These are phyloP conservation scores for Nomada fucata DNA, from an alignment of 2,888 invertebrate species.

Conservation along the genomic window DNA sequence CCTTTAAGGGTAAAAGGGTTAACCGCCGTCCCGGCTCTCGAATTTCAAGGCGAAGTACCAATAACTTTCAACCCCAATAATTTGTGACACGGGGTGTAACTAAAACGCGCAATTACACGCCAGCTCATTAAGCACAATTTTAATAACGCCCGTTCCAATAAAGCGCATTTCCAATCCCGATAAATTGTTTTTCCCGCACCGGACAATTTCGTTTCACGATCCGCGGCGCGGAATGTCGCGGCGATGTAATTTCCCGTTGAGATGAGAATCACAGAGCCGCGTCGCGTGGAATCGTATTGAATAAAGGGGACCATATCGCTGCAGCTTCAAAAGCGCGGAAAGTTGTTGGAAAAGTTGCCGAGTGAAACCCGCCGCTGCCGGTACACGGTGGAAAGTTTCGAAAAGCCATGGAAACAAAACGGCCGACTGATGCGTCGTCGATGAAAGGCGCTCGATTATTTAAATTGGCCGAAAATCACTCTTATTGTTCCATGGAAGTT, in stretches of 20 bases:
- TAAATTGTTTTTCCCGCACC: neutral
- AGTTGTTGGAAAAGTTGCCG: conserved; percentile 2
- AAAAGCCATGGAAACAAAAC: neutral
- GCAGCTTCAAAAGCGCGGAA: neutral
- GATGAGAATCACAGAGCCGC: conserved; percentile 11
- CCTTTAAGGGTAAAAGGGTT: no score
- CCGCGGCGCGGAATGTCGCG: neutral
- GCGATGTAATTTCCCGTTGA: neutral
- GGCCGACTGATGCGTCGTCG: neutral
- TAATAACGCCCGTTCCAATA: neutral
- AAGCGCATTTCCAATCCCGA: neutral
- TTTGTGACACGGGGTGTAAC: neutral
- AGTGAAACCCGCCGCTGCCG: neutral
- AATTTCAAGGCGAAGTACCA: neutral
- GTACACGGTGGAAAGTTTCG: conserved; percentile 21
- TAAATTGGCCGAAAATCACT: conserved; percentile 18
- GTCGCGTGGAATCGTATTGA: neutral
- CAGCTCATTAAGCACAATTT: neutral
- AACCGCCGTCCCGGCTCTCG: no score
- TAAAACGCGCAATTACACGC: neutral
- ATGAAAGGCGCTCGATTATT: conserved; percentile 26
- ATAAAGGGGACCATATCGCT: conserved; percentile 5
- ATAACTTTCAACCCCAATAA: conserved; percentile 7
- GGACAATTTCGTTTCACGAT: neutral
- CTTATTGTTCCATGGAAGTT: conserved; percentile 13